Base-by-base conservation (phyloP, 2,888 invertebrate genomes). In the Cephus sareptanus region DNA sequence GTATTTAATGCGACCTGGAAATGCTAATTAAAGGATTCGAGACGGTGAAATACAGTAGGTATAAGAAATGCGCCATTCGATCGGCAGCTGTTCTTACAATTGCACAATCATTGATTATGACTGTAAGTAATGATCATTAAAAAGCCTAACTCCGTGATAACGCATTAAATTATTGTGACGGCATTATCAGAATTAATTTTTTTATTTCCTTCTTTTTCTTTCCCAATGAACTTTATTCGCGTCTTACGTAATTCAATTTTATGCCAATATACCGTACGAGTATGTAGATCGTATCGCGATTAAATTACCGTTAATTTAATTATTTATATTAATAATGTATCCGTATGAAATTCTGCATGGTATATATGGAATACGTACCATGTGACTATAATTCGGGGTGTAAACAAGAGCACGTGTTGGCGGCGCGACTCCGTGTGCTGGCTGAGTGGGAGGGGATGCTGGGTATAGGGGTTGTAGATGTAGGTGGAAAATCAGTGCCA, bases 371-470 rank as follows among this genome's bases (percentile, higher is more conserved):
- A 23, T 56, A 9, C 23, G 31, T 33, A 34, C 84, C 83, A 87
- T 86, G 88, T 84, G 87, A 88, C 85, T 80, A 9, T 56, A 83
- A 82, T 70, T 79, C 80, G 73, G 81, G 86, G 87, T 87, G 90
- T 90, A 90, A 90, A 91, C 89, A 91, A 87, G 87, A 91, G 89
- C 91, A 91, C 91, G 91, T 91, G 91, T 88, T 86, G 86, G 83
- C 88, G 83, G 89, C 89, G 87, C 88, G 87, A 86, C 86, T 86
- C 81, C 81, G 83, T 81, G 81, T 80, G 83, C 80, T 80, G 82
- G 80, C 78, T 81, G 56, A 68, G 70, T 75, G 75, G 81, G 82
- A 76, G 81, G 40, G 71, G 34, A 37, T 75, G 74, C 34, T 34
- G 80, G 81, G 77, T 73, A 76, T 80, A 70, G 80, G 79, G 74